These are phyloP conservation scores for Varecia variegata DNA, from an alignment of 2,797 vertebrate species.

Conservation along the genomic window DNA sequence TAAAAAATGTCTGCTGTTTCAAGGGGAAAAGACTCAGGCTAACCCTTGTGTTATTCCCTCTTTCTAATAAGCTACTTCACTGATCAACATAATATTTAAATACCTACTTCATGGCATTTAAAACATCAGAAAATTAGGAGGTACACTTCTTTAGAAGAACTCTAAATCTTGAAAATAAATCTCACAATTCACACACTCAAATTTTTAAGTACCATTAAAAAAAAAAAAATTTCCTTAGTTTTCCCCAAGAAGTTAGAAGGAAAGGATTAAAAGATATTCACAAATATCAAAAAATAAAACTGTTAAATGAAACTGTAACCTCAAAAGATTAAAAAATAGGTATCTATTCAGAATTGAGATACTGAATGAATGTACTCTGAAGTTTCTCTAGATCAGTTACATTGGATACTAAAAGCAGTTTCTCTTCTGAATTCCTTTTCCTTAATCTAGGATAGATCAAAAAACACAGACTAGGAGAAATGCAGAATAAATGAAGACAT, in stretches of 20 bases:
- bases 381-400: not conserved
- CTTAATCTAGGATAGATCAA: constrained; percentile 20
- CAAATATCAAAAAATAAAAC: constrained; percentile 23
- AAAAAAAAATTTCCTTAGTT: not conserved
- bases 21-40: constrained; percentile 57
- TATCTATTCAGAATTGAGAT: constrained; percentile 23
- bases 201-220: not conserved
- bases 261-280: constrained; percentile 38
- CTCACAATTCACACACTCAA: not conserved
- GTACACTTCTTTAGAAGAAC: not conserved
- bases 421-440: constrained; percentile 34
- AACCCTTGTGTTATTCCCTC: constrained; percentile 16
- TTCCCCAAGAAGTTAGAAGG: constrained; percentile 41
- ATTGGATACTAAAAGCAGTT: constrained; percentile 4
- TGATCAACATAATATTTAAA: constrained; percentile 17
- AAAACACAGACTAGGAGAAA: not conserved
- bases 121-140: constrained; percentile 28
- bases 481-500: constrained; percentile 5
- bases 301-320: constrained; percentile 29
- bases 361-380: not conserved
- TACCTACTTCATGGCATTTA: constrained; percentile 7
- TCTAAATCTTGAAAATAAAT: constrained; percentile 29
- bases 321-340: constrained; percentile 27
- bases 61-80: constrained; percentile 8
- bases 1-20: constrained; percentile 59